Percentiles rank a stretch among this genome's conserved stretches.
phyloP scores from a whole-genome alignment of 2,888 invertebrate species.

The Pogonocherus hispidulus region DNA sequence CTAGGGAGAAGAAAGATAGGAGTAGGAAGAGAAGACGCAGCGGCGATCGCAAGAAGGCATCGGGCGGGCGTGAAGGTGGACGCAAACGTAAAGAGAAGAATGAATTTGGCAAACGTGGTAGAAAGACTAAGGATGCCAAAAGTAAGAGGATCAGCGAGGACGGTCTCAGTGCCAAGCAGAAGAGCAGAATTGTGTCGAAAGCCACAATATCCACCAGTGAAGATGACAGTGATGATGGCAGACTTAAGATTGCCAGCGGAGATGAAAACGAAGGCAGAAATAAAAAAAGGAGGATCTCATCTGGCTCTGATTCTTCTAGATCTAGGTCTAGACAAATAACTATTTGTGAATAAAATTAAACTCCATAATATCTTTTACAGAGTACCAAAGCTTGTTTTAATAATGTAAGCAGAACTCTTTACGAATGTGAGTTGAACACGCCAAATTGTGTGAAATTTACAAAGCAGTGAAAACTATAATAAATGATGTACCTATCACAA shows the following conservation, averaged over 20 bases:
- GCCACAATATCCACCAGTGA: conserved; percentile 95
- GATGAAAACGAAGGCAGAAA: conserved; percentile 70
- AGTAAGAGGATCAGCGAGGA: conserved; percentile 69
- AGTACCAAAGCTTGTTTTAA: no score
- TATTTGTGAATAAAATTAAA: no score
- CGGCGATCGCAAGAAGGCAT: conserved; percentile 59
- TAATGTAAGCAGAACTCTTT: no score
- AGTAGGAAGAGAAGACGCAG: conserved; percentile 64
- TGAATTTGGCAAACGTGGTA: conserved; percentile 54
- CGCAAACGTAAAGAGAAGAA: conserved; percentile 67
- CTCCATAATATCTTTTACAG: no score
- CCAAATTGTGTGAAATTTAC: no score
- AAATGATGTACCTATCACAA: no score
- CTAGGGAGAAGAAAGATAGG: conserved; percentile 65
- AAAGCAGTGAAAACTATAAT: no score
- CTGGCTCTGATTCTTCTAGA: conserved; percentile 74
- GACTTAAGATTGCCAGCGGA: conserved; percentile 73
- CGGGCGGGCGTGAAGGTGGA: conserved; percentile 55
- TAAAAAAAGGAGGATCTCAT: conserved; percentile 74
- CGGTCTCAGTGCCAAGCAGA: conserved; percentile 86
- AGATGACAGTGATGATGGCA: conserved; percentile 76
- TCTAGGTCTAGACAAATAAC: no score
- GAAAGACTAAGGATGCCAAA: conserved; percentile 53
- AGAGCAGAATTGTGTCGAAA: conserved; percentile 91
- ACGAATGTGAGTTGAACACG: no score